Evolutionary conservation across 2,888 invertebrate species (phyloP).

Genomic region (Lasioglossum leucozonium): DNA sequence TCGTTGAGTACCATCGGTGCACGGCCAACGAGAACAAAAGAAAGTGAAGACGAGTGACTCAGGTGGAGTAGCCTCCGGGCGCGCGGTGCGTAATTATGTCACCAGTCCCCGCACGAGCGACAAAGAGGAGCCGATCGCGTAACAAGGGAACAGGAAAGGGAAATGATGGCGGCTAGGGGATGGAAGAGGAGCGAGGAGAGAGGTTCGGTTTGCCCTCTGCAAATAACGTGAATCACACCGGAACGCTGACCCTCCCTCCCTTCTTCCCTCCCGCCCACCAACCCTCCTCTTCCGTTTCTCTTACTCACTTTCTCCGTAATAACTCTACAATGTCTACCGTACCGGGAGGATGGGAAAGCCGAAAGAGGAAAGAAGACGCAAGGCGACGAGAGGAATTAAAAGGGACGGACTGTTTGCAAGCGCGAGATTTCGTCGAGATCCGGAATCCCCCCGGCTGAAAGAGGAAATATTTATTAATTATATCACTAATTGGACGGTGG

Average conservation of each 20-base stretch:
- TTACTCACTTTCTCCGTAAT: slow-evolving; percentile 21
- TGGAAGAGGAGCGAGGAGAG: slow-evolving; percentile 23
- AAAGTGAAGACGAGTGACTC: slow-evolving; percentile 80
- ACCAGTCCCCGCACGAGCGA: slow-evolving; percentile 74
- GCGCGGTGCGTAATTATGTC: slow-evolving; percentile 81
- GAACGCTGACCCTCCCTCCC: slow-evolving; percentile 25
- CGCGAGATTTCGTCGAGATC: slow-evolving; percentile 43
- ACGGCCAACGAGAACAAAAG: slow-evolving; percentile 74
- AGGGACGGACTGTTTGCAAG: slow-evolving; percentile 40
- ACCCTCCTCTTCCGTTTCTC: not conserved
- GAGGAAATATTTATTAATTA: slow-evolving; percentile 80
- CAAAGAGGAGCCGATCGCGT: slow-evolving; percentile 63
- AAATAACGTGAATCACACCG: slow-evolving; percentile 79
- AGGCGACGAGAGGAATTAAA: not conserved
- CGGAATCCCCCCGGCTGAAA: slow-evolving; percentile 57
- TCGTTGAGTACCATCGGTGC: slow-evolving; percentile 44
- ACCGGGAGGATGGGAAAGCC: slow-evolving; percentile 45
- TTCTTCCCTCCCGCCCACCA: slow-evolving; percentile 6
- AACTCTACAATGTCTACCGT: slow-evolving; percentile 47
- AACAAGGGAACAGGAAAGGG: slow-evolving; percentile 41
- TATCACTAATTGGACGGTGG: slow-evolving; percentile 72
- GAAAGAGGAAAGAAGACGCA: slow-evolving; percentile 34
- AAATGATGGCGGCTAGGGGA: not conserved
- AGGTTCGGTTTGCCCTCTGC: slow-evolving; percentile 57
- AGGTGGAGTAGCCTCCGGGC: slow-evolving; percentile 77